A percentile compares a stretch with the other conserved stretches of the same genome.
Conservation (phyloP, 2,797 vertebrate species). For the Melanotaenia nigrans region DNA sequence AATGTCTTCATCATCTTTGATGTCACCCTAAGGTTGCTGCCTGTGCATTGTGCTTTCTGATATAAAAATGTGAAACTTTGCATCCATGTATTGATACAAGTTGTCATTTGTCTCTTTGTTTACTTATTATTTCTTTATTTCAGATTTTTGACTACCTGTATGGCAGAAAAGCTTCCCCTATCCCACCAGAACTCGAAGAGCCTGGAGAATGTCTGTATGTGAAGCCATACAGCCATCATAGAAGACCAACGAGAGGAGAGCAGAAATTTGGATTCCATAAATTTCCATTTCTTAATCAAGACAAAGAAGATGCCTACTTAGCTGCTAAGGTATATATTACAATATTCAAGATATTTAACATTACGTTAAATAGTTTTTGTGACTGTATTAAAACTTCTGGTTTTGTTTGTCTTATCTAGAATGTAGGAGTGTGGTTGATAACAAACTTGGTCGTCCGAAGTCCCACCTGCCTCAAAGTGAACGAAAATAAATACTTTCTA, state of each 20-base stretch:
- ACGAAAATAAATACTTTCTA: slow-evolving; percentile 54
- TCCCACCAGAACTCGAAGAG: slow-evolving; percentile 48
- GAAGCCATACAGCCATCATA: slow-evolving; percentile 27
- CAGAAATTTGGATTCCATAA: too few relatives aligned
- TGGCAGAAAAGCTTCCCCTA: not conserved
- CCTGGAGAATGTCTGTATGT: slow-evolving; percentile 41
- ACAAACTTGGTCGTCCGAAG: slow-evolving; percentile 66
- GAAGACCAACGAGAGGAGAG: too few relatives aligned
- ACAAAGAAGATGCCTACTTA: slow-evolving; percentile 17
- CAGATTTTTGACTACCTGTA: slow-evolving; percentile 70
- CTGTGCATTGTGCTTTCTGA: too few relatives aligned
- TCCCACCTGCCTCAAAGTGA: slow-evolving; percentile 63
- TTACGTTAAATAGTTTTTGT: not conserved
- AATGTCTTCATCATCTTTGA: too few relatives aligned
- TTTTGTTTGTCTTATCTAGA: slow-evolving; percentile 53
- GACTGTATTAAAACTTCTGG: not conserved
- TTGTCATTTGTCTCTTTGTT: too few relatives aligned
- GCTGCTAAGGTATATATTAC: slow-evolving; percentile 66
- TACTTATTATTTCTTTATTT: not conserved
- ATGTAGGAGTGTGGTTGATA: slow-evolving; percentile 73
- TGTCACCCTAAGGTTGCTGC: too few relatives aligned
- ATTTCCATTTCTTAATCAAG: not conserved
- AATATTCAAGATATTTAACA: too few relatives aligned
- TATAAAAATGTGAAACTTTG: too few relatives aligned
- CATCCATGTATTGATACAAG: too few relatives aligned